These are phyloP conservation scores for Phylloscopus collybita DNA, from an alignment of 2,797 vertebrate genomes.

Conservation along the genomic window DNA sequence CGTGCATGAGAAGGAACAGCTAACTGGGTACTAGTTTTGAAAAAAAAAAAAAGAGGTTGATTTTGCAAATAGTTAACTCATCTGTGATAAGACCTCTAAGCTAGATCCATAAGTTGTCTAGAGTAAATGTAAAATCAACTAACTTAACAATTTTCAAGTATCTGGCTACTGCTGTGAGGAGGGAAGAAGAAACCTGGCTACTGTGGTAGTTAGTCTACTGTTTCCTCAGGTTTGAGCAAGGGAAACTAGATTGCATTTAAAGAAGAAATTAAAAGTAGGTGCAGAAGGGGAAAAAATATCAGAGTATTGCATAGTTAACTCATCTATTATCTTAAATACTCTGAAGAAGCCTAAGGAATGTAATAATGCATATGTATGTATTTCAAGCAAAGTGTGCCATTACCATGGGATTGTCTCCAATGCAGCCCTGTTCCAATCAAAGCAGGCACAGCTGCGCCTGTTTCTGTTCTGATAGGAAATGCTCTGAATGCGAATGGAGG, in stretches of 20 bases:
- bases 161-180: not conserved
- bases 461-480: conserved; percentile 54
- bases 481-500: not conserved
- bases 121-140: not conserved
- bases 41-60: not conserved
- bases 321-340: not conserved
- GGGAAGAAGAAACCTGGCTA: not conserved
- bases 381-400: not conserved
- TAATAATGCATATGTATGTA: not conserved
- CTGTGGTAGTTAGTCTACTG: not conserved
- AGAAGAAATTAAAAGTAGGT: not conserved
- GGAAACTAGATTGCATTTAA: not conserved
- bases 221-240: not conserved
- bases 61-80: not conserved
- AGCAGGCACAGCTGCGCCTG: conserved; percentile 18
- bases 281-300: not conserved
- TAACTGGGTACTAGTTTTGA: not conserved
- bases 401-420: not conserved
- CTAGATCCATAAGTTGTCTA: not conserved
- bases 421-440: conserved; percentile 5
- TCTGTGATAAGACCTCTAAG: not conserved
- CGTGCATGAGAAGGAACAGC: not conserved
- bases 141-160: not conserved
- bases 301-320: not conserved
- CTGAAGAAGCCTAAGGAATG: not conserved